Base-by-base conservation (phyloP, 2,888 invertebrate genomes). In the Dryobotodes eremita region DNA sequence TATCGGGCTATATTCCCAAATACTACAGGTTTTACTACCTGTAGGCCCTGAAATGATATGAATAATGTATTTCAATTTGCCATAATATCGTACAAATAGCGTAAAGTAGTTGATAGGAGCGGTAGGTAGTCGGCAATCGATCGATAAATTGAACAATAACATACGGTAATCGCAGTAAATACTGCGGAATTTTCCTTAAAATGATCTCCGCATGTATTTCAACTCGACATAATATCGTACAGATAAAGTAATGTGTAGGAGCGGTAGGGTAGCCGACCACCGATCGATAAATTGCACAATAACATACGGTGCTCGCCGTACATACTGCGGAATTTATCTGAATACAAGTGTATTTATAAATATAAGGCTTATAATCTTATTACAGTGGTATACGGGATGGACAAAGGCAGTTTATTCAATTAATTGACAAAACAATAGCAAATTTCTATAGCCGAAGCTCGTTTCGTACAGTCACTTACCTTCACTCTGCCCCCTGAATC, bases 1-100 rank as follows among this genome's bases (percentile, higher is more conserved):
- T 99, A 99, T 79, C 99, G 97, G 0, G 99, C 99, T 78, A 99
- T 97, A 93, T 99, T 99, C 2, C 99, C 99, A 94, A 99, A 99
- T 1, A 99, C 98, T 89, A 99, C 98, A 2, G 99, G 99, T 94
- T 99, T 99, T 0, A 99, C 98, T 88, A 99, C 98, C 23, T 98
- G 98, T n/a, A 98, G 95, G 8, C 99, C 99, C 98, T 99, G 92
- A 68, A 70, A 70, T 59, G n/a, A 4, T 42, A 57, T 36, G 7
- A 70, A 53, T 36, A n/a, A 42, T 53, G 15, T 31, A 31, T 65
- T 3, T 31, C 6, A 59, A 42, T 0, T 20, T 20, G 26, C 10
- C 36, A 4, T 59, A 36, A 7, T 36, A 17, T 36, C 17, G 6
- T 3, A 42, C 70, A n/a, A 2, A 36, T 55, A 42, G 7, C 11